Evolutionary conservation across 2,113 vertebrate species (phyloP), one percentile per base, ranked within the genome.

Genomic region (Gadus macrocephalus): DNA sequence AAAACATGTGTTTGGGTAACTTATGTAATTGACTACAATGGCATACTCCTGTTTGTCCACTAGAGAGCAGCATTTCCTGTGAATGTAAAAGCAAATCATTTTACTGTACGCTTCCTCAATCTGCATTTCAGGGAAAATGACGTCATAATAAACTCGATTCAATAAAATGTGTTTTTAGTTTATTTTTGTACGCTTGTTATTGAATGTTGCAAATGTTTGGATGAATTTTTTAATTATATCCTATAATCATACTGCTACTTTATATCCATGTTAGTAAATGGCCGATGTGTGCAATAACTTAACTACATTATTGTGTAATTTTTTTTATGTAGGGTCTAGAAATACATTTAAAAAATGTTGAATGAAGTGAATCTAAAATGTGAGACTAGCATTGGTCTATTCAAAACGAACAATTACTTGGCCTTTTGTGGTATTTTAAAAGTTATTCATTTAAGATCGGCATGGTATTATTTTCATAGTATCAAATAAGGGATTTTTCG

Each of bases 101-200:
- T 20, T 72, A 78, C 80, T 86, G 81, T 82, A 76, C 28, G 14
- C 25, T 71, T 19, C 59, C 60, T 75, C 72, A 42, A 38, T 4
- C 25, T 81, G 85, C 63, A 78, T 85, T 86, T 88, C 86, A 90
- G 81, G 84, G 88, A 86, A 55, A 72, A 58, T 20, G 67, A 68
- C 70, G 69, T 84, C 85, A 14, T 74, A 88, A 87, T 86, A 83
- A 87, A 86, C 5, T 12, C 79, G 56, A 85, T 81, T 25, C 76
- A 78, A 77, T 72, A 17, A 11, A 19, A 74, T 49, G 1, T 70
- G 70, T n/a, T 79, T 67, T n/a, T 20, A 58, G 73, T 7, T 31
- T 49, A 49, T 49, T 49, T 2, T 8, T 49, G 42, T 49, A 14
- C 42, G 12, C 42, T 49, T 49, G 8, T 0, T 49, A 67, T 1